phyloP scores from a whole-genome alignment of 64 coral and sea anemone genomes.

The Montipora cactus region DNA sequence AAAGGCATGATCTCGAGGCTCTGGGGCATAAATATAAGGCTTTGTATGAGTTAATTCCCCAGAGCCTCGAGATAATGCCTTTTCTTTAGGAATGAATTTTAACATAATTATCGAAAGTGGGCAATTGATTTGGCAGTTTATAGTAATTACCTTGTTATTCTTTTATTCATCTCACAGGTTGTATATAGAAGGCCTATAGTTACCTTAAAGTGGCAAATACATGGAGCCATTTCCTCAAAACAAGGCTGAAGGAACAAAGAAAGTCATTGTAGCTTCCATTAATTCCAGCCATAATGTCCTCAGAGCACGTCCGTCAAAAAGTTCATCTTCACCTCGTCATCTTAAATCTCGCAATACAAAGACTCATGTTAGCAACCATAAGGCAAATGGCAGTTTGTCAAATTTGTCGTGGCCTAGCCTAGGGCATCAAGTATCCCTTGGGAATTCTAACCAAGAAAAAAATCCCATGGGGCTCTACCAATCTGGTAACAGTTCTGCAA shows the following conservation, averaged over 20 bases:
- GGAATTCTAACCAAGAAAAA: slow-evolving; percentile 19
- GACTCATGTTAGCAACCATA: not conserved
- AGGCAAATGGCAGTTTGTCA: not conserved
- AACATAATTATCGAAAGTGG: no score
- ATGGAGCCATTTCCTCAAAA: slow-evolving; percentile 26
- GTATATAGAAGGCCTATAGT: not conserved
- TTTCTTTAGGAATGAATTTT: not conserved
- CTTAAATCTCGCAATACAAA: not conserved
- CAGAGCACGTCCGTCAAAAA: slow-evolving; percentile 15
- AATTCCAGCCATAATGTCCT: slow-evolving; percentile 5
- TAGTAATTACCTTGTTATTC: not conserved
- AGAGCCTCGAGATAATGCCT: no score
- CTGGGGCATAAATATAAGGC: no score
- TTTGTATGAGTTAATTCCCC: no score
- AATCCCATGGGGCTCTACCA: slow-evolving; percentile 12
- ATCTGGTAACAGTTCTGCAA: not conserved
- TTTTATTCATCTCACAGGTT: not conserved
- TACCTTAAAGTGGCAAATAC: no score
- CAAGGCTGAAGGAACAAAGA: slow-evolving; percentile 43
- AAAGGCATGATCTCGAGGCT: no score
- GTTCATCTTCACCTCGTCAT: not conserved
- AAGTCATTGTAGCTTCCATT: slow-evolving; percentile 7
- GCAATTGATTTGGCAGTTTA: not conserved
- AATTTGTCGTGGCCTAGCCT: not conserved
- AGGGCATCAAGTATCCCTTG: not conserved